phyloP scores from a whole-genome alignment of 2,797 vertebrate species.

The Astyanax mexicanus region DNA sequence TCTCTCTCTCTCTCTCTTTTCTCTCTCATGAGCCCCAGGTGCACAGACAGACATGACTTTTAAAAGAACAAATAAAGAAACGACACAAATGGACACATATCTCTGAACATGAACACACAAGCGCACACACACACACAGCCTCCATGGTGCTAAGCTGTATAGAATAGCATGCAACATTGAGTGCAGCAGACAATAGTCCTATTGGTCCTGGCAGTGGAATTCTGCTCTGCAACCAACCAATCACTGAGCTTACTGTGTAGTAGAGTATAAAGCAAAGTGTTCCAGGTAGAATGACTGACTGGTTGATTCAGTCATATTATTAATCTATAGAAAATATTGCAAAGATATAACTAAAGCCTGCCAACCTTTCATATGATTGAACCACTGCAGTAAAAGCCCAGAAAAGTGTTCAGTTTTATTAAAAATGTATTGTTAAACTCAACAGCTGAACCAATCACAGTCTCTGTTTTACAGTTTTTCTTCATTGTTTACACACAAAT shows the following conservation, averaged over 20 bases:
- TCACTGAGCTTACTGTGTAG: constrained; percentile 61
- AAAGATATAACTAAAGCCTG: not conserved
- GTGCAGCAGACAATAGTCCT: not conserved
- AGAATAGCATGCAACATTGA: not conserved
- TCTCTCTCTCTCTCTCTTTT: constrained; percentile 3
- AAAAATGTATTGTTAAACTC: no score
- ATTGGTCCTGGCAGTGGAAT: not conserved
- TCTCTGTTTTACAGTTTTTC: no score
- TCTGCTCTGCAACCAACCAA: constrained; percentile 27
- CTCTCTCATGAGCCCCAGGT: constrained; percentile 65
- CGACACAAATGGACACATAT: constrained; percentile 11
- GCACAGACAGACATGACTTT: constrained; percentile 69
- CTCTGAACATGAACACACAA: not conserved
- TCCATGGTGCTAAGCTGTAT: constrained; percentile 45
- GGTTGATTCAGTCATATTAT: not conserved
- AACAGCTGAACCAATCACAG: no score
- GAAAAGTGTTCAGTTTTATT: no score
- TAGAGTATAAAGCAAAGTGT: constrained; percentile 57
- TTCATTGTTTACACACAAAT: no score
- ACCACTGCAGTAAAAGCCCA: no score
- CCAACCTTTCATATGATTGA: no score
- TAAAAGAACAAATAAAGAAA: constrained; percentile 30
- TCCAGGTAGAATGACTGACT: constrained; percentile 57
- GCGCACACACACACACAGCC: constrained; percentile 14
- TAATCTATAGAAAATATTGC: not conserved